Evolutionary conservation across 2,888 invertebrate species (phyloP), one percentile per base, ranked within the genome.

Genomic region (Chesias legatella): DNA sequence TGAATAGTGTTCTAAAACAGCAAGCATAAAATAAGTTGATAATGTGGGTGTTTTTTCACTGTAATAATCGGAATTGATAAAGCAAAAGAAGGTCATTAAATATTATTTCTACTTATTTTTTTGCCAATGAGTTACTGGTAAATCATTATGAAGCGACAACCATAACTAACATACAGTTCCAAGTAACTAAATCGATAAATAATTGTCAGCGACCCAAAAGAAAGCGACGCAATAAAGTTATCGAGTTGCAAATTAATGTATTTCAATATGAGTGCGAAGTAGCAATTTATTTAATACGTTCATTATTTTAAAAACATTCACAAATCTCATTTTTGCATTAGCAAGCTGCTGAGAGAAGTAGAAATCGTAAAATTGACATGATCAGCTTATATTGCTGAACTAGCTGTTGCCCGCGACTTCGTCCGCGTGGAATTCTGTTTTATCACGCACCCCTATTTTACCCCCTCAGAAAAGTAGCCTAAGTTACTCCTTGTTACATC

Each of bases 161-260:
- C 10, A 7, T 20, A 30, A 21, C 9, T 10, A 9, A 22, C 8
- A 33, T 13, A 9, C 25, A 27, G 27, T 32, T 7, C 31, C 10
- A 32, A 23, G 10, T 32, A 32, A 10, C 10, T 10, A 23, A 27
- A 21, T 32, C 31, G 23, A 32, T 32, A 23, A 32, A 32, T 33
- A 28, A 30, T 33, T 33, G 33, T 33, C 26, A 29, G 4, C 21
- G 27, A 36, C 26, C 36, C 21, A n/a, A 32, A 40, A 29, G 17
- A 10, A 11, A 37, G 8, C 32, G 28, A 7, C 23, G 21, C 25
- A 43, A 36, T 30, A 27, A 36, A 39, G 33, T 23, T 29, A 47
- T 40, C 33, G 33, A 43, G 42, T 22, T 42, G 42, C 47, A 36
- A 42, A 42, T 46, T 10, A 23, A 42, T 29, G 28, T 35, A 43